Conservation (phyloP, 2,113 vertebrate genomes). For the Xiphophorus hellerii region DNA sequence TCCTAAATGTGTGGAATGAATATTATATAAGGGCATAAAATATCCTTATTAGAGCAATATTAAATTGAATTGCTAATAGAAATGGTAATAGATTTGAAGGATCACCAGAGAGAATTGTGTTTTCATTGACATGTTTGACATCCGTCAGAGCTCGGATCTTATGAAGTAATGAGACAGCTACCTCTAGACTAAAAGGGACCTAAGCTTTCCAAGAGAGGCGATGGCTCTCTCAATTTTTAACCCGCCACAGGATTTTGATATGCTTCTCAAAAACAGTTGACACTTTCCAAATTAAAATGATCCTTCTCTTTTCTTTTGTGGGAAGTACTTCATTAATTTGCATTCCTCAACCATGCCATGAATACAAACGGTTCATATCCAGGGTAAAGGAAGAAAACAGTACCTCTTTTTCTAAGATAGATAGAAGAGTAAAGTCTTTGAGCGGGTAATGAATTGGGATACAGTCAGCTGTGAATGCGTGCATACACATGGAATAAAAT, state of each 20-base stretch:
- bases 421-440: conserved; percentile 57
- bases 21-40: conserved; percentile 62
- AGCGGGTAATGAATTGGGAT: conserved; percentile 68
- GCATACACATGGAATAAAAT: conserved; percentile 33
- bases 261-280: conserved; percentile 58
- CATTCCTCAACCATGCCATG: conserved; percentile 55
- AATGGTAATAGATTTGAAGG: conserved; percentile 47
- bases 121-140: conserved; percentile 38
- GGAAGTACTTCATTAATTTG: conserved; percentile 64
- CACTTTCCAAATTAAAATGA: conserved; percentile 68
- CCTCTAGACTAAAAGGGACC: background rate
- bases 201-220: conserved; percentile 13
- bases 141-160: conserved; percentile 17
- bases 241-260: conserved; percentile 45
- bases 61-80: conserved; percentile 53
- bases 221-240: conserved; percentile 38
- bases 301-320: conserved; percentile 45
- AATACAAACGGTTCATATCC: conserved; percentile 63
- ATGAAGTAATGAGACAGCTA: conserved; percentile 32
- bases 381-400: conserved; percentile 57
- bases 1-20: conserved; percentile 65
- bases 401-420: conserved; percentile 31
- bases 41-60: conserved; percentile 50
- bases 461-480: conserved; percentile 50
- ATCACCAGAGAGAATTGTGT: conserved; percentile 23